Conservation (phyloP, 2,888 invertebrate genomes). For the Carcina quercana region DNA sequence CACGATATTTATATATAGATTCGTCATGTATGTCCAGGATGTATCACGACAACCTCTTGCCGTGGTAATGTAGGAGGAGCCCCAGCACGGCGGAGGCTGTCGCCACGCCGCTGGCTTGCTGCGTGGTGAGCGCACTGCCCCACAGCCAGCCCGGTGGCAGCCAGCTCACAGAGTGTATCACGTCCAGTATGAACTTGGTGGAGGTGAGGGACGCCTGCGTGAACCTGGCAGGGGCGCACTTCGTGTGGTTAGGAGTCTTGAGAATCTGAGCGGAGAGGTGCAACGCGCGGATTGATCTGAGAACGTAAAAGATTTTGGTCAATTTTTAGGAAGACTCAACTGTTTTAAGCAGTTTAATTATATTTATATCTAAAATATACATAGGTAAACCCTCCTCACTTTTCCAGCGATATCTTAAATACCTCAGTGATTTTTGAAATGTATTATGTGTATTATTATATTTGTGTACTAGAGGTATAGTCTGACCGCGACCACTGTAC, state of each 20-base stretch:
- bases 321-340: too few relatives aligned
- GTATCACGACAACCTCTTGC: conserved; percentile 33
- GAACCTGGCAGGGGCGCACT: conserved; percentile 50
- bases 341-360: too few relatives aligned
- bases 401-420: too few relatives aligned
- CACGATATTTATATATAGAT: too few relatives aligned
- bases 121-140: conserved; percentile 77
- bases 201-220: conserved; percentile 47
- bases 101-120: conserved; percentile 40
- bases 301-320: conserved; percentile 1
- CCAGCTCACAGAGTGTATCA: conserved; percentile 86
- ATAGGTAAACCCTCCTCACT: too few relatives aligned
- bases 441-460: too few relatives aligned
- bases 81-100: conserved; percentile 44
- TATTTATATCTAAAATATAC: too few relatives aligned
- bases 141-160: conserved; percentile 86
- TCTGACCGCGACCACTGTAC: too few relatives aligned
- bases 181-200: conserved; percentile 73
- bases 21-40: too few relatives aligned
- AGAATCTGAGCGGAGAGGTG: conserved; percentile 34
- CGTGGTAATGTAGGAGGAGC: conserved; percentile 49
- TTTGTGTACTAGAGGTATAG: too few relatives aligned
- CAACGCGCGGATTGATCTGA: conserved; percentile 51
- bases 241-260: conserved; percentile 31
- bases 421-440: too few relatives aligned